phyloP scores from a whole-genome alignment of 2,113 vertebrate species.

The Elgaria multicarinata region DNA sequence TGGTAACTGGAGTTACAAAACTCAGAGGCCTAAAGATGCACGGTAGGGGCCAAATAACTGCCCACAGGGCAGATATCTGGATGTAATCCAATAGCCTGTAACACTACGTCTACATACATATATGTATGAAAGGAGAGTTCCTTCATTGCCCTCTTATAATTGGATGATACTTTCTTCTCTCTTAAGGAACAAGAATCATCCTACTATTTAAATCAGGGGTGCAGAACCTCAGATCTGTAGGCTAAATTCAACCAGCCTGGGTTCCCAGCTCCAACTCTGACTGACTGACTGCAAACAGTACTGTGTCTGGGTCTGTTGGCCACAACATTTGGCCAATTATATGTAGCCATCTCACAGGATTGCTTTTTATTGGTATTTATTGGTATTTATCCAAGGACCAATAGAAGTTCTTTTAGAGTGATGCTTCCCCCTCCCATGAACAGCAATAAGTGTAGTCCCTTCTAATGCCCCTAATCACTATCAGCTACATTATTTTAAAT shows the following conservation, averaged over 20 bases:
- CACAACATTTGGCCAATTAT: neutral
- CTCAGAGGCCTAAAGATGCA: neutral
- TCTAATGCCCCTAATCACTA: neutral
- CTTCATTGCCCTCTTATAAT: neutral
- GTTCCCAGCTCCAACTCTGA: neutral
- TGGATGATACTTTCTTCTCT: neutral
- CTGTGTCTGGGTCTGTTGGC: neutral
- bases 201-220: slow-evolving; percentile 28
- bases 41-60: neutral
- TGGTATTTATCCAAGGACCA: neutral
- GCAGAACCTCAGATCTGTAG: neutral
- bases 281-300: neutral
- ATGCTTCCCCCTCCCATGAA: neutral
- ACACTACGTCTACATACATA: neutral
- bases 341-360: neutral
- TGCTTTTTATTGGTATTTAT: neutral
- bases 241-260: neutral
- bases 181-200: slow-evolving; percentile 21
- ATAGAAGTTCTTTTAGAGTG: neutral
- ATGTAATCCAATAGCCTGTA: too few relatives aligned
- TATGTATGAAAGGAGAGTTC: neutral
- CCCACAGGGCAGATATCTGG: too few relatives aligned
- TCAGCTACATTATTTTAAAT: too few relatives aligned
- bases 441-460: neutral
- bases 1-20: neutral